Conservation (phyloP, 2,113 vertebrate genomes). For the Athene cunicularia region DNA sequence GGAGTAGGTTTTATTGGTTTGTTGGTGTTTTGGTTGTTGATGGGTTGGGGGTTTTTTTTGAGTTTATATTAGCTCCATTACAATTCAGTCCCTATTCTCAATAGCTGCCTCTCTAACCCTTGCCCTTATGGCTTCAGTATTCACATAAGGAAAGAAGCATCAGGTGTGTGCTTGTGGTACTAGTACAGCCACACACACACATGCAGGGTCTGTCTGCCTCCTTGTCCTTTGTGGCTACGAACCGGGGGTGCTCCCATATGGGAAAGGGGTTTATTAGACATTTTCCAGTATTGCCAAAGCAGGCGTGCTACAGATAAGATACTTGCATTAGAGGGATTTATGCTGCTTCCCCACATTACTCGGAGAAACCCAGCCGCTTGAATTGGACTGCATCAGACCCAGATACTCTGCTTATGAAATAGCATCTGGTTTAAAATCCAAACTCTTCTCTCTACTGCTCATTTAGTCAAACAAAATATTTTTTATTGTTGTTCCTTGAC, state of each 20-base stretch:
- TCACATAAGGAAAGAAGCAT: fast-evolving
- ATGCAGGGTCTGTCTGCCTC: neutral
- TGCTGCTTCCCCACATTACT: neutral
- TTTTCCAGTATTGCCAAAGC: neutral
- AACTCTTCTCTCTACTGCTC: slow-evolving; percentile 32
- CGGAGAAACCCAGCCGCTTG: neutral
- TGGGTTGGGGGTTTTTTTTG: too few species aligned
- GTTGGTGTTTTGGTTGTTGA: neutral
- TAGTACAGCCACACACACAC: neutral
- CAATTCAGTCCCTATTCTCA: neutral
- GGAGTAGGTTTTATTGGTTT: neutral
- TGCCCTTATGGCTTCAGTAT: fast-evolving
- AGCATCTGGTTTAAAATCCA: slow-evolving; percentile 8
- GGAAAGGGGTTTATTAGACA: neutral
- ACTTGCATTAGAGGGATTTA: neutral
- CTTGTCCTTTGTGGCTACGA: neutral
- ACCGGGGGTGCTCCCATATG: neutral
- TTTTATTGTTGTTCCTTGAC: slow-evolving; percentile 65
- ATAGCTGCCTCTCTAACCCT: neutral
- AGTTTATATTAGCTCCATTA: neutral
- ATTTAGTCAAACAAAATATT: slow-evolving; percentile 49
- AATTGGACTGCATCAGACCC: neutral
- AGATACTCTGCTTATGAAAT: slow-evolving; percentile 1
- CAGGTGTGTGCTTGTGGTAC: neutral
- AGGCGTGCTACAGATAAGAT: neutral